phyloP scores from a whole-genome alignment of 1,140 invertebrate species.

The Chymomyza costata region DNA sequence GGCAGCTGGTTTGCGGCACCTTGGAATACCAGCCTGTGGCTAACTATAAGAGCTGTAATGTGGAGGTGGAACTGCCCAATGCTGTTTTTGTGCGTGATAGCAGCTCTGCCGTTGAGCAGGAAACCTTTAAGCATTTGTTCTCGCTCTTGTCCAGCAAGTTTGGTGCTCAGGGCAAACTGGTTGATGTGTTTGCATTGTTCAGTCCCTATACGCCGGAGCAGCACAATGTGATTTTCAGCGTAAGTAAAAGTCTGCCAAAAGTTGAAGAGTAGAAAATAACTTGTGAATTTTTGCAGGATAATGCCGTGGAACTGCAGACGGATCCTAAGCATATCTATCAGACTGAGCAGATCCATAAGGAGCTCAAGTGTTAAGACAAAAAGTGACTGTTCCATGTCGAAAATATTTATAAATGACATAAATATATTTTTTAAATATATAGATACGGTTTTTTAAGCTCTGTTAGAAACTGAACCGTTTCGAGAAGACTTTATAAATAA shows the following conservation, averaged over 20 bases:
- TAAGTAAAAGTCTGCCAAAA: constrained; percentile 26
- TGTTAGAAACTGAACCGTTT: too few species aligned
- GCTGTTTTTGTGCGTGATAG: constrained; percentile 54
- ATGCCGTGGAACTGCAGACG: constrained; percentile 47
- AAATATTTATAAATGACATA: too few species aligned
- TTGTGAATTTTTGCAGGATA: constrained; percentile 37
- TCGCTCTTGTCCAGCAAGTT: constrained; percentile 61
- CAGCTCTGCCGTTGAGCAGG: constrained; percentile 49
- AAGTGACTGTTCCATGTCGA: too few species aligned
- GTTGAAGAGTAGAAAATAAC: neutral
- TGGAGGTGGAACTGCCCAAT: constrained; percentile 56
- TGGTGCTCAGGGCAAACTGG: constrained; percentile 49
- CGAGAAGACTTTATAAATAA: too few species aligned
- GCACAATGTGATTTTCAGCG: constrained; percentile 59
- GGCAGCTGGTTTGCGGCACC: constrained; percentile 55
- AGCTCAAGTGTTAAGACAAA: constrained; percentile 54
- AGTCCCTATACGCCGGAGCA: constrained; percentile 49
- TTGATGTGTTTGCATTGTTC: constrained; percentile 69
- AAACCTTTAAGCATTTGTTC: constrained; percentile 67
- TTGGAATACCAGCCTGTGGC: constrained; percentile 56
- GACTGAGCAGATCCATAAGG: constrained; percentile 50
- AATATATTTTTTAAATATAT: too few species aligned
- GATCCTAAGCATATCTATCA: constrained; percentile 42
- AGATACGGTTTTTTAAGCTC: too few species aligned
- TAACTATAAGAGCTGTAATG: constrained; percentile 52